phyloP scores from a whole-genome alignment of 2,888 invertebrate species.

The Drosophila infuscata region DNA sequence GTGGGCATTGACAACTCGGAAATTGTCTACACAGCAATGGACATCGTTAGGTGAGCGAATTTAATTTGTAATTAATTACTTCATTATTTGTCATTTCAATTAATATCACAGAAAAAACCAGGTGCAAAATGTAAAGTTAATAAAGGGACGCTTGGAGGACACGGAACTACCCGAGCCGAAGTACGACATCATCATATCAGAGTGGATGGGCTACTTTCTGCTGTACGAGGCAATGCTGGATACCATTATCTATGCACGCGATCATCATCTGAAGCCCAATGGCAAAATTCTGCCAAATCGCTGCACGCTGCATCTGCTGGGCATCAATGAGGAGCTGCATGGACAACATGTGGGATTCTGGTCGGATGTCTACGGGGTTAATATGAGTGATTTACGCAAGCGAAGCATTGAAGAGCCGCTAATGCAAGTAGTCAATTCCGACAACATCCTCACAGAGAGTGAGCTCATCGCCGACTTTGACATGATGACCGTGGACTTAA shows the following conservation, averaged over 20 bases:
- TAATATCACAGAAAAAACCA: slow-evolving; percentile 82
- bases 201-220: slow-evolving; percentile 99
- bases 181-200: slow-evolving; percentile 97
- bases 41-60: slow-evolving; percentile 91
- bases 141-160: slow-evolving; percentile 95
- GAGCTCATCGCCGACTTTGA: slow-evolving; percentile 90
- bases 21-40: slow-evolving; percentile 97
- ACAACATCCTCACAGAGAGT: slow-evolving; percentile 89
- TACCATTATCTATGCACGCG: slow-evolving; percentile 95
- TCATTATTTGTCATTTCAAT: neutral
- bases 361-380: slow-evolving; percentile 97
- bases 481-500: slow-evolving; percentile 90
- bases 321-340: slow-evolving; percentile 91
- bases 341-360: slow-evolving; percentile 92
- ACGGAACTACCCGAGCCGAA: slow-evolving; percentile 90
- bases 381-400: slow-evolving; percentile 95
- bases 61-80: neutral
- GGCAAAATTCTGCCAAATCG: slow-evolving; percentile 94
- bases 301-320: slow-evolving; percentile 93
- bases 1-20: slow-evolving; percentile 98
- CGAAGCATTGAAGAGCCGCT: slow-evolving; percentile 93
- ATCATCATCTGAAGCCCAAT: slow-evolving; percentile 90
- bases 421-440: slow-evolving; percentile 87
- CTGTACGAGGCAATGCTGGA: slow-evolving; percentile 99
- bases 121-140: slow-evolving; percentile 88